Percentiles rank a stretch among this genome's conserved stretches.
phyloP scores from a whole-genome alignment of 1,140 invertebrate species.

The Plectrocnemia conspersa region DNA sequence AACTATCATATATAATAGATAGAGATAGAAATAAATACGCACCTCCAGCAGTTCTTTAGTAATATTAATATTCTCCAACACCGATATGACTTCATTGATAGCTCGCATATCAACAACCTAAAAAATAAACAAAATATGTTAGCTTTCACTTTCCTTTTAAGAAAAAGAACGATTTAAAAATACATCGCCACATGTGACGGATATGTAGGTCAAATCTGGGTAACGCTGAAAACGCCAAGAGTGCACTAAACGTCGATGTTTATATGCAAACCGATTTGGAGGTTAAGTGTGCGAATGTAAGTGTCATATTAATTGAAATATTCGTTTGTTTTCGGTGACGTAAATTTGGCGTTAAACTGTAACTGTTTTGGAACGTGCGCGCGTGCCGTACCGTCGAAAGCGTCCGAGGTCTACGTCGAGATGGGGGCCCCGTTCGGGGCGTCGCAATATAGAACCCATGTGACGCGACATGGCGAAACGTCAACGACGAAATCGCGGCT shows the following conservation, averaged over 20 bases:
- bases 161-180: background rate
- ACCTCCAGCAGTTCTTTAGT: conserved; percentile 94
- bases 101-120: conserved; percentile 92
- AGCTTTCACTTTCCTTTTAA: background rate
- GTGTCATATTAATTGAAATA: too few relatives aligned
- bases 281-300: background rate
- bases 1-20: too few relatives aligned
- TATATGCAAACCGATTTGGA: background rate
- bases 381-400: too few relatives aligned
- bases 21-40: conserved; percentile 37
- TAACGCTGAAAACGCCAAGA: background rate
- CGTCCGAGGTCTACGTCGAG: too few relatives aligned
- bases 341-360: too few relatives aligned
- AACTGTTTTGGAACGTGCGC: too few relatives aligned
- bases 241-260: background rate
- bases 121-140: conserved; percentile 43
- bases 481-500: too few relatives aligned
- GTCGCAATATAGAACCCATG: too few relatives aligned
- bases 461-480: too few relatives aligned
- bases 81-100: conserved; percentile 86
- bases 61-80: conserved; percentile 87
- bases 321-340: too few relatives aligned
- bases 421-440: too few relatives aligned
- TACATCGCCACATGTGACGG: background rate
- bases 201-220: background rate